Percentiles rank a stretch among this genome's conserved stretches.
These are phyloP conservation scores for Calephelis perditalis DNA, from an alignment of 2,888 invertebrate species.

Conservation along the genomic window DNA sequence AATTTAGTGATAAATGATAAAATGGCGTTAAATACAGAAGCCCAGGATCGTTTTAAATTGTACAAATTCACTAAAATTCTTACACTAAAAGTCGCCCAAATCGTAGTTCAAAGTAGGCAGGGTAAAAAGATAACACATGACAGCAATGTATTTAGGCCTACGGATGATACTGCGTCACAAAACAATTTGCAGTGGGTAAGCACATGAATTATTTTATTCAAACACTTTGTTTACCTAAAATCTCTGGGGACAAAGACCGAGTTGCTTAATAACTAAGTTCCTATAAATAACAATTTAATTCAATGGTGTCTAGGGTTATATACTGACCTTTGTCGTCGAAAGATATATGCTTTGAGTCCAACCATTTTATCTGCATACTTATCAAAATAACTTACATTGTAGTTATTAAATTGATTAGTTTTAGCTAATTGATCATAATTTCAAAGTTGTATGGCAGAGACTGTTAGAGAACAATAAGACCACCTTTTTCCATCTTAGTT, in stretches of 20 bases:
- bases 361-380: no score
- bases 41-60: constrained; percentile 78
- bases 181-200: constrained; percentile 58
- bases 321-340: no score
- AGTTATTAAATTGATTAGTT: no score
- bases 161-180: constrained; percentile 48
- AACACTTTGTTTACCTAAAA: background rate
- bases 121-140: constrained; percentile 86
- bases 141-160: constrained; percentile 40
- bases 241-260: background rate
- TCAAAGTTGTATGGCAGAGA: no score
- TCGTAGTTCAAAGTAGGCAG: constrained; percentile 94
- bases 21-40: constrained; percentile 52
- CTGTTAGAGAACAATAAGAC: no score
- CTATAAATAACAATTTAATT: background rate
- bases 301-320: background rate
- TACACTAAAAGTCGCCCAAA: constrained; percentile 91
- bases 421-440: no score
- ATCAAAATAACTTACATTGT: no score
- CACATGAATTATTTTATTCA: constrained; percentile 1
- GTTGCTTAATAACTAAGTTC: no score
- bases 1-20: constrained; percentile 28
- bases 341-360: no score
- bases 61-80: constrained; percentile 94
- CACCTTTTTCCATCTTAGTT: no score